Conservation (phyloP, 2,113 vertebrate genomes). For the Nestor notabilis region DNA sequence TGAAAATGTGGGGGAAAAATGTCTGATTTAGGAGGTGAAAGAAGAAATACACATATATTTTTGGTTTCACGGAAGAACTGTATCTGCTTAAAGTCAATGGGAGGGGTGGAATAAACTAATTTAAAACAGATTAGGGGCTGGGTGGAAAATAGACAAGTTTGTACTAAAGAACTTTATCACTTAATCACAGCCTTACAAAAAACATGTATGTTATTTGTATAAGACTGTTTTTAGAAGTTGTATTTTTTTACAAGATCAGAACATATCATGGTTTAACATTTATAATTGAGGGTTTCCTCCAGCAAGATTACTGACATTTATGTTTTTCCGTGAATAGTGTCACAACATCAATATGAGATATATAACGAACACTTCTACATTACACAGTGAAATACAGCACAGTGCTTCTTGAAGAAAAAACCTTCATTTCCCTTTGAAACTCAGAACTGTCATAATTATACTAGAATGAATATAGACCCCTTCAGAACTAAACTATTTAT, state of each 20-base stretch:
- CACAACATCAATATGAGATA: slow-evolving; percentile 11
- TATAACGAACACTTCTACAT: neutral
- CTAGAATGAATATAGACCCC: neutral
- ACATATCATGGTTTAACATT: neutral
- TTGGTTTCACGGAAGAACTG: neutral
- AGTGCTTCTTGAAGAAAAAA: neutral
- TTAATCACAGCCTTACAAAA: neutral
- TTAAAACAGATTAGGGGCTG: neutral
- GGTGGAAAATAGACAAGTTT: neutral
- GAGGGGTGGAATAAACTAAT: neutral
- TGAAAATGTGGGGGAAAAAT: neutral
- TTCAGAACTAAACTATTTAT: neutral
- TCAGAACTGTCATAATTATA: neutral
- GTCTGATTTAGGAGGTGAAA: neutral
- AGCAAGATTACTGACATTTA: neutral
- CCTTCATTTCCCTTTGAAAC: neutral
- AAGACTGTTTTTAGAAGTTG: neutral
- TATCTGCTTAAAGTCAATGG: neutral
- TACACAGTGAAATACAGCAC: neutral
- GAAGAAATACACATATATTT: neutral
- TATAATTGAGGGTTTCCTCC: neutral
- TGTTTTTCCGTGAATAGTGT: slow-evolving; percentile 7
- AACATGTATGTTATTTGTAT: neutral
- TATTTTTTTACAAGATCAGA: neutral
- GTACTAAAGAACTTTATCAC: neutral